These are phyloP conservation scores for Stigmatopora nigra DNA, from an alignment of 2,113 vertebrate genomes.

Conservation along the genomic window DNA sequence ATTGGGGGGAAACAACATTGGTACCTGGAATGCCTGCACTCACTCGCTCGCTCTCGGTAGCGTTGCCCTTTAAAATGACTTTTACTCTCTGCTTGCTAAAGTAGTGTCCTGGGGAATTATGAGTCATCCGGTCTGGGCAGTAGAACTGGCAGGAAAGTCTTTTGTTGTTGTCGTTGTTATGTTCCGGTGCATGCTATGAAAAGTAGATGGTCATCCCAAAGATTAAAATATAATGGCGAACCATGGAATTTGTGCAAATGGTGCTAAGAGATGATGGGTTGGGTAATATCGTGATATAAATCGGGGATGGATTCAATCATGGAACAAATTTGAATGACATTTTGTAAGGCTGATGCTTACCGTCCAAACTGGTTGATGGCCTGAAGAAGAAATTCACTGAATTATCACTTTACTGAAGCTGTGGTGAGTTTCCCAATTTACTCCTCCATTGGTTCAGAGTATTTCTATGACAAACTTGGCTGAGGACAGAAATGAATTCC, in stretches of 20 bases:
- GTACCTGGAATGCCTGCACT: conserved; percentile 32
- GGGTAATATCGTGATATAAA: neutral
- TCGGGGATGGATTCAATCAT: neutral
- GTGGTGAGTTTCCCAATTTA: too few species aligned
- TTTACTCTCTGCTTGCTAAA: conserved; percentile 23
- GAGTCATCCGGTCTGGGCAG: conserved; percentile 41
- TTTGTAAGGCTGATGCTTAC: neutral
- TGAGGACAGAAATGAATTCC: neutral
- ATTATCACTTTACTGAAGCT: too few species aligned
- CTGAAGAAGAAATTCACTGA: neutral
- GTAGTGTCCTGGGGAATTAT: conserved; percentile 32
- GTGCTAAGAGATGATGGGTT: neutral
- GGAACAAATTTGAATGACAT: neutral
- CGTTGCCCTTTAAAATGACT: conserved; percentile 32
- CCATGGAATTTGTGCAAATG: neutral
- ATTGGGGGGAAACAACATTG: conserved; percentile 22
- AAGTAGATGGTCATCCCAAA: conserved; percentile 37
- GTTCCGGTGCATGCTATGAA: conserved; percentile 40
- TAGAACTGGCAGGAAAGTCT: conserved; percentile 26
- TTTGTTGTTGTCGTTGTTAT: conserved; percentile 36
- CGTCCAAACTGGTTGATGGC: neutral
- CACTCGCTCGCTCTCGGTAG: conserved; percentile 35
- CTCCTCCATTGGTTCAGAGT: too few species aligned
- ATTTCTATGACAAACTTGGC: too few species aligned
- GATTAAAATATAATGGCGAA: neutral